Base-by-base conservation (phyloP, 1,140 invertebrate species). In the Panonychus citri region DNA sequence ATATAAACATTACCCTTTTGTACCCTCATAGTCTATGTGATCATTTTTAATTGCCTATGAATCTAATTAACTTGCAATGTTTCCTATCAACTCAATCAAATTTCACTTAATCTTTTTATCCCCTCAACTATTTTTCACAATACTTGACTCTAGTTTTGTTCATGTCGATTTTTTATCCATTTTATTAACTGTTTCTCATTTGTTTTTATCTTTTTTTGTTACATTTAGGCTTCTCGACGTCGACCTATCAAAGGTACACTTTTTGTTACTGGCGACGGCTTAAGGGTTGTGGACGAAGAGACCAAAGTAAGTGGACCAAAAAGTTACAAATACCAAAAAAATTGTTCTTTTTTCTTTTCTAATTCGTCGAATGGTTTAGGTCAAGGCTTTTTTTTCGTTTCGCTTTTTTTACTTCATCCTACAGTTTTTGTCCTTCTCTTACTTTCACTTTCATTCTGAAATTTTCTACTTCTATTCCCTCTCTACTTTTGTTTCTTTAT, bases 231-330 rank as follows among this genome's bases (percentile, higher is more conserved):
- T 69, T 89, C 86, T 7, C 77, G 85, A 60, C 75, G 85, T 61
- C 76, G 85, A 62, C 83, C 87, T 8, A 79, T 91, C 3, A 79
- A 87, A 62, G 85, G 87, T 2, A 77, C 91, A 58, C 74, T 99
- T 15, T 90, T 95, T 68, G 87, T 99, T 2, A 94, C 90, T 55
- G 94, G 93, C 21, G 94, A 98, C 72, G 90, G 93, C 10, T 71
- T 99, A 25, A 74, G 94, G 10, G 93, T 99, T 1, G 94, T 98
- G 0, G 95, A 98, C 70, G 91, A 97, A 65, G 91, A 96, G 65
- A 96, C 90, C 12, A 97, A 96, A 71, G 77, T 79, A 62, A 62
- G 43, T 46, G n/a, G n/a, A 63, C 5, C 30, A 34, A 48, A 19
- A 48, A 17, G 5, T 27, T 48, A 19, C 15, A 17, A 8, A 26